Evolutionary conservation across 2,113 vertebrate species (phyloP), one percentile per base, ranked within the genome.

Genomic region (Dascyllus trimaculatus): DNA sequence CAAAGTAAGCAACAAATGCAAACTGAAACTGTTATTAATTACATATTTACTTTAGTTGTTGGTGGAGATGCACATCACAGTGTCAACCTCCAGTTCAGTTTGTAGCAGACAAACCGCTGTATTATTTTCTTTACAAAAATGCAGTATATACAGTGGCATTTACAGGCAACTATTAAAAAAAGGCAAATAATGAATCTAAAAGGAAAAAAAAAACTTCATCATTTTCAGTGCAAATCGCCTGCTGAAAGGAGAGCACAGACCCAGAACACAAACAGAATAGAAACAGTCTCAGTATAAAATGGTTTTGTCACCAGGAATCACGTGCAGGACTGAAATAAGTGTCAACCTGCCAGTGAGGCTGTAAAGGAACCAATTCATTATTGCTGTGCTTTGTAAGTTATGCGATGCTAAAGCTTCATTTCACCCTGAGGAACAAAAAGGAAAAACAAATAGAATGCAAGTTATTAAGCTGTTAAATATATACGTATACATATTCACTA

Each of bases 391-490:
- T 89, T 66, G 69, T 80, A 81, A 63, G 80, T 80, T 70, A 72
- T 79, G 38, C 68, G 64, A 87, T 71, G 84, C 68, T 89, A 93
- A 93, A 94, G 90, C 90, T 91, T 80, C 45, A 75, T 79, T 87
- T 91, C 73, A 89, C 89, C 93, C 94, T 93, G 91, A 94, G 92
- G 75, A 92, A 92, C 89, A 85, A 81, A 86, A 93, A 83, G 25
- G 79, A 68, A 43, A 43, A 43, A 43, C 40, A 43, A 43, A 43
- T 15, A 76, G 5, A 88, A 84, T 82, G 73, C 29, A 66, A 85
- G 52, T 67, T 71, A n/a, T 35, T 25, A 5, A 75, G 46, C 45
- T 51, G 24, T 84, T 86, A 58, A 78, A 81, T 62, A 84, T 73
- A 58, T 66, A 62, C 75, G 72, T 70, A 18, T 80, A 46, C 61